A percentile compares a stretch with the other conserved stretches of the same genome.
These are phyloP conservation scores for Hypercompe scribonia DNA, from an alignment of 2,888 invertebrate species.

Conservation along the genomic window DNA sequence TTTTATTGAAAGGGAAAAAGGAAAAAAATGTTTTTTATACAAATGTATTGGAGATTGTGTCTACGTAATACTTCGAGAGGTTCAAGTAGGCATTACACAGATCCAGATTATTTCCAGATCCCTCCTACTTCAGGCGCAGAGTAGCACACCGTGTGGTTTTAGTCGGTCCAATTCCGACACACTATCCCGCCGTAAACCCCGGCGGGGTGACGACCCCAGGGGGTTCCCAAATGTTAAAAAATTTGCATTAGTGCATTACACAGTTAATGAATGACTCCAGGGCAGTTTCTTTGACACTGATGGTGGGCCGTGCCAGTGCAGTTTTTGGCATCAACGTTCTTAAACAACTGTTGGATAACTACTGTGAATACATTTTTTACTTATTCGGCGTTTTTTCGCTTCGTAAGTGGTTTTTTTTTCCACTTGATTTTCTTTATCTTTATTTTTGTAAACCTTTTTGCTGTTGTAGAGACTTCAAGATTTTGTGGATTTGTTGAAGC, in stretches of 20 bases:
- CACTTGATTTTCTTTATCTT: no score
- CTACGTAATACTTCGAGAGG: not conserved
- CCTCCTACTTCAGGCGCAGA: no score
- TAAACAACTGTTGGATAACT: slow-evolving; percentile 85
- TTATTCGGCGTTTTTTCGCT: slow-evolving; percentile 82
- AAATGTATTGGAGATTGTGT: not conserved
- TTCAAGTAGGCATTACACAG: no score
- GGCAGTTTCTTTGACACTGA: slow-evolving; percentile 88
- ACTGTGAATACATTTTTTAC: slow-evolving; percentile 88
- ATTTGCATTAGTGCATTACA: not conserved
- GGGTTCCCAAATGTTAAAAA: no score
- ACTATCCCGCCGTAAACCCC: no score
- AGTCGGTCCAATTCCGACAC: no score
- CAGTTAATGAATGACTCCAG: slow-evolving; percentile 57
- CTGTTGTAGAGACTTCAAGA: not conserved
- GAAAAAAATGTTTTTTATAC: no score
- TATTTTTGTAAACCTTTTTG: not conserved
- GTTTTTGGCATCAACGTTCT: slow-evolving; percentile 87
- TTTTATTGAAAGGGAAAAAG: not conserved
- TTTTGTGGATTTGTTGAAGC: not conserved
- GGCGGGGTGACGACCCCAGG: no score
- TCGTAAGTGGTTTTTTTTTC: no score
- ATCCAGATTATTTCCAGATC: no score
- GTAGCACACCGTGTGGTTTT: no score
- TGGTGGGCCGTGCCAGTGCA: slow-evolving; percentile 88